Evolutionary conservation across 2,888 invertebrate genomes (phyloP).

Genomic region (Leucophenga maculata): DNA sequence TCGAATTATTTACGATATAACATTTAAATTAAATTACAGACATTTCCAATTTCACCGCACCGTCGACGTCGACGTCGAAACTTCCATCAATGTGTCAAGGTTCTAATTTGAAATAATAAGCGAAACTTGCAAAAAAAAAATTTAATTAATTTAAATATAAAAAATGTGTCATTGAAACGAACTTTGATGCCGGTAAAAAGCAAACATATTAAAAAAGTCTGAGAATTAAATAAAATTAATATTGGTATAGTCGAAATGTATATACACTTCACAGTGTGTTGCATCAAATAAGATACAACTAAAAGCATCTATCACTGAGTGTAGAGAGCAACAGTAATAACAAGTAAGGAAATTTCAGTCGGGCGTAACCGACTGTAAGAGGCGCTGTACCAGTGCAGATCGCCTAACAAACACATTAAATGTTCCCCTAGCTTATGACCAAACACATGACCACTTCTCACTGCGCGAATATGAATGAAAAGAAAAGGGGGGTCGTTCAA

Average conservation of each 20-base stretch:
- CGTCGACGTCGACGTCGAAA: not conserved
- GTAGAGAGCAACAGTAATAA: too few relatives aligned
- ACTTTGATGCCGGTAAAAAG: not conserved
- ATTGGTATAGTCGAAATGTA: not conserved
- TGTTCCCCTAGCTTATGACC: too few relatives aligned
- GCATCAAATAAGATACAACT: too few relatives aligned
- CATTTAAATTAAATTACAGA: not conserved
- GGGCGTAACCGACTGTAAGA: too few relatives aligned
- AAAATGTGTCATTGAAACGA: constrained; percentile 19
- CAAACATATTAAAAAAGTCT: constrained; percentile 5
- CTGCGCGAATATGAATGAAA: too few relatives aligned
- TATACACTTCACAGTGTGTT: not conserved
- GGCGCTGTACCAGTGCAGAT: too few relatives aligned
- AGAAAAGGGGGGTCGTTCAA: too few relatives aligned
- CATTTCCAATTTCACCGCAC: not conserved
- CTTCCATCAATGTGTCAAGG: constrained; percentile 10
- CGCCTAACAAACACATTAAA: too few relatives aligned
- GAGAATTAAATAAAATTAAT: not conserved
- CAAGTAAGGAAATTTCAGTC: too few relatives aligned
- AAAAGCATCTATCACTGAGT: too few relatives aligned
- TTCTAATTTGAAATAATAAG: constrained; percentile 8
- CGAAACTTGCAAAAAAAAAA: constrained; percentile 11
- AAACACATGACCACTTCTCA: too few relatives aligned
- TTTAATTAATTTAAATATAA: not conserved
- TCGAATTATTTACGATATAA: too few relatives aligned